Evolutionary conservation across 2,888 invertebrate genomes (phyloP).

Genomic region (Folsomia manolachei): DNA sequence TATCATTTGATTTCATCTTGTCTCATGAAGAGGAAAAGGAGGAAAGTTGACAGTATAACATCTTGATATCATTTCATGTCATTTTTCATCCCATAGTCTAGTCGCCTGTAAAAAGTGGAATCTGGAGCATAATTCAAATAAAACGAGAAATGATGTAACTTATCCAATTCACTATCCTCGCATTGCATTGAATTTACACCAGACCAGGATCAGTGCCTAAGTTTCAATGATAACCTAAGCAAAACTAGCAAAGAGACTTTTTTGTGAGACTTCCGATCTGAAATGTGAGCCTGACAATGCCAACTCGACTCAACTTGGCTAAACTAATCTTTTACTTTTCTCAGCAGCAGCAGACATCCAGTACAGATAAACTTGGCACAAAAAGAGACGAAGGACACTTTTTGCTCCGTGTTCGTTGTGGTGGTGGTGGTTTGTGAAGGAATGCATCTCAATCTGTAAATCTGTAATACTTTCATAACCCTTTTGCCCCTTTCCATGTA

Average conservation of each 20-base stretch:
- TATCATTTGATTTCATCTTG: slow-evolving; percentile 1
- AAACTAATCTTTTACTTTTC: background rate
- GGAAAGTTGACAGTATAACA: background rate
- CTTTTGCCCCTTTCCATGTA: background rate
- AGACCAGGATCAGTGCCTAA: too few species aligned
- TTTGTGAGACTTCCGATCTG: slow-evolving; percentile 5
- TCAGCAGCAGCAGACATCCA: too few species aligned
- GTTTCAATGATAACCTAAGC: background rate
- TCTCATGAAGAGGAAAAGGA: too few species aligned
- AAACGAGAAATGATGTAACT: background rate
- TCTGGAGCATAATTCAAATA: background rate
- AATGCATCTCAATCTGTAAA: slow-evolving; percentile 4
- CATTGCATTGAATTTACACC: too few species aligned
- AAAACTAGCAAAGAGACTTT: background rate
- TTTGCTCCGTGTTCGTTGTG: background rate
- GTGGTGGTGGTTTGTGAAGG: background rate
- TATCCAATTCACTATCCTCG: background rate
- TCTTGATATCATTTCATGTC: background rate
- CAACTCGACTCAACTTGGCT: background rate
- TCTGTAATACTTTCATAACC: slow-evolving; percentile 8
- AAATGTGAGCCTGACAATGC: background rate
- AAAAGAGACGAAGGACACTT: slow-evolving; percentile 3
- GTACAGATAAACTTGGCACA: slow-evolving; percentile 10
- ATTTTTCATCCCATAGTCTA: background rate
- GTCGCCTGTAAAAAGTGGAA: too few species aligned